These are phyloP conservation scores for Dysmachus trigonus DNA, from an alignment of 2,888 invertebrate species.

Conservation along the genomic window DNA sequence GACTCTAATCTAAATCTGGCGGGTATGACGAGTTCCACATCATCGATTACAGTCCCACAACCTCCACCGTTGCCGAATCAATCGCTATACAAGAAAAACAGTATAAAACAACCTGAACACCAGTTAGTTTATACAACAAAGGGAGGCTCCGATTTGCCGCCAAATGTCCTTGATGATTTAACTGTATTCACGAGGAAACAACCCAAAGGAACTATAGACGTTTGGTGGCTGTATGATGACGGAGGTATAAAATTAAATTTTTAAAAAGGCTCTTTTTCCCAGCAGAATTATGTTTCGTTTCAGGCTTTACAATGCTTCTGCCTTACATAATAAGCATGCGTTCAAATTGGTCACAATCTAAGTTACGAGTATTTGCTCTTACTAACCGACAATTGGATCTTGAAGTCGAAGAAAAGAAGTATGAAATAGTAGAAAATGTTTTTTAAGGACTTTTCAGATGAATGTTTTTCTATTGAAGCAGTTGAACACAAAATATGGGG, in stretches of 20 bases:
- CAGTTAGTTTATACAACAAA: slow-evolving; percentile 69
- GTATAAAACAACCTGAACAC: slow-evolving; percentile 46
- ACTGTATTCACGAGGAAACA: slow-evolving; percentile 81
- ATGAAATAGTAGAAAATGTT: slow-evolving; percentile 56
- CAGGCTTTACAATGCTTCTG: slow-evolving; percentile 77
- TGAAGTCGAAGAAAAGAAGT: slow-evolving; percentile 88
- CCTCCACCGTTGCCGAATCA: slow-evolving; percentile 59
- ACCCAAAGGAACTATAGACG: slow-evolving; percentile 81
- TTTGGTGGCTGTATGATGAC: slow-evolving; percentile 97
- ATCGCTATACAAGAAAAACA: slow-evolving; percentile 51
- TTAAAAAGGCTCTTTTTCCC: not conserved
- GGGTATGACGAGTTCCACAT: slow-evolving; percentile 62
- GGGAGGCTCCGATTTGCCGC: slow-evolving; percentile 70
- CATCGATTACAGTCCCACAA: slow-evolving; percentile 58
- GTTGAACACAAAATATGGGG: not conserved
- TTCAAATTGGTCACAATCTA: slow-evolving; percentile 79
- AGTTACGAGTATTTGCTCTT: slow-evolving; percentile 83
- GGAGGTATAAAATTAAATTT: slow-evolving; percentile 68
- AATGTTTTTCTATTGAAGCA: not conserved
- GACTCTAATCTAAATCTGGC: slow-evolving; percentile 77
- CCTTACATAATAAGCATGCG: slow-evolving; percentile 87
- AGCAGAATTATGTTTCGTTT: not conserved
- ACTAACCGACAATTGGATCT: slow-evolving; percentile 81
- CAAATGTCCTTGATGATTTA: slow-evolving; percentile 74
- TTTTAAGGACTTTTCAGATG: not conserved